These are phyloP conservation scores for Hippocampus zosterae DNA, from an alignment of 2,113 vertebrate species.

Conservation along the genomic window DNA sequence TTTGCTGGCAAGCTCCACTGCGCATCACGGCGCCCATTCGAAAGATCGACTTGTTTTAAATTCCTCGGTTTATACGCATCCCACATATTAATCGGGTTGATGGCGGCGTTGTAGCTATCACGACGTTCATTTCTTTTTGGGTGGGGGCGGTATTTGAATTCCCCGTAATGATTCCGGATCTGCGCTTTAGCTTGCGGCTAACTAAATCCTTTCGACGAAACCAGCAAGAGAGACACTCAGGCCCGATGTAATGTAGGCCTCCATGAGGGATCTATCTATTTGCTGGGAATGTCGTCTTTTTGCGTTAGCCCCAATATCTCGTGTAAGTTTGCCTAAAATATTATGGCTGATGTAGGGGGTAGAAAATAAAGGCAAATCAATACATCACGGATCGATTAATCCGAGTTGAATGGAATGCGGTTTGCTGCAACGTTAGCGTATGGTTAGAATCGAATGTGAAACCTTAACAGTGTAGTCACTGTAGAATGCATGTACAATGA, in stretches of 20 bases:
- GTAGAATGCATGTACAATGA: not conserved
- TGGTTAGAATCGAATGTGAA: not conserved
- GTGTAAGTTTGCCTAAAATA: not conserved
- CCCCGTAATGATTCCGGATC: not conserved
- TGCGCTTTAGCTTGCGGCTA: slow-evolving; percentile 27
- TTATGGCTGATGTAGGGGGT: not conserved
- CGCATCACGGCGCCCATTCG: slow-evolving; percentile 32
- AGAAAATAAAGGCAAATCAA: not conserved
- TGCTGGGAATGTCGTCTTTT: slow-evolving; percentile 21
- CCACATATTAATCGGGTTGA: no score
- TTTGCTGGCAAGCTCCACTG: slow-evolving; percentile 56
- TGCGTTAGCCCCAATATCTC: not conserved
- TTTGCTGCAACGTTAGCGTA: not conserved
- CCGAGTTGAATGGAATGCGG: not conserved
- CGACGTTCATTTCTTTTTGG: not conserved
- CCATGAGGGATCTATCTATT: slow-evolving; percentile 34
- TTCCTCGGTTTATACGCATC: not conserved
- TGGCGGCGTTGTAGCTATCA: accelerated
- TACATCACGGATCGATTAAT: not conserved
- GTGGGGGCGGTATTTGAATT: not conserved
- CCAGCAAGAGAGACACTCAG: slow-evolving; percentile 3
- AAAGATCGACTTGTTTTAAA: not conserved
- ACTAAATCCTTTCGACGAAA: slow-evolving; percentile 24
- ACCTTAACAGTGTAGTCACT: not conserved
- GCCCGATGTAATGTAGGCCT: slow-evolving; percentile 53